These are phyloP conservation scores for Hydra vulgaris DNA, from an alignment of 30 jellyfish, hydroid and myxozoan species.

Conservation along the genomic window DNA sequence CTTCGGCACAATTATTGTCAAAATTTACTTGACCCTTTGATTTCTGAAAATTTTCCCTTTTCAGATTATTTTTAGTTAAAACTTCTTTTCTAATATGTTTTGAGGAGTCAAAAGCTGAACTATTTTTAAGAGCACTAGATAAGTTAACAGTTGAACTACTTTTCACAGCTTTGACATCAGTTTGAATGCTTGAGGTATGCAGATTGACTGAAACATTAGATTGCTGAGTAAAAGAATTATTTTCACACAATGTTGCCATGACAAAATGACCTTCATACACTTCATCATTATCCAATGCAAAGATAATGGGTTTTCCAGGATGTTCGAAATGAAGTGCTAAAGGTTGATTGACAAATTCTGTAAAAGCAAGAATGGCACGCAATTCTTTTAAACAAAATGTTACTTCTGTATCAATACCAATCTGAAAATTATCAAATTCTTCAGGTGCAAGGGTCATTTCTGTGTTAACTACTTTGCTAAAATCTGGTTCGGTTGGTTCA, in stretches of 20 bases:
- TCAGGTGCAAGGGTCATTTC: slow-evolving; percentile 94
- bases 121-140: background rate
- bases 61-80: background rate
- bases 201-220: background rate
- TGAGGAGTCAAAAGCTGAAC: background rate
- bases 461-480: slow-evolving; percentile 70
- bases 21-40: background rate
- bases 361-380: slow-evolving; percentile 82
- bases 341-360: slow-evolving; percentile 82
- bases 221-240: slow-evolving; percentile 15
- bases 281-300: slow-evolving; percentile 78
- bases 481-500: slow-evolving; percentile 87
- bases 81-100: background rate
- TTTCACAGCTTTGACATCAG: too few species aligned
- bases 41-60: background rate
- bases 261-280: slow-evolving; percentile 69
- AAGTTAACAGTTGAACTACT: too few species aligned
- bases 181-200: too few species aligned
- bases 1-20: background rate
- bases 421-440: slow-evolving; percentile 72
- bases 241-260: slow-evolving; percentile 75
- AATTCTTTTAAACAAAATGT: slow-evolving; percentile 90
- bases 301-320: slow-evolving; percentile 78
- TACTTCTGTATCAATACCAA: slow-evolving; percentile 81
- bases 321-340: slow-evolving; percentile 55